Evolutionary conservation across 2,797 vertebrate species (phyloP), one percentile per base, ranked within the genome.

Genomic region (Anguilla pacifica): DNA sequence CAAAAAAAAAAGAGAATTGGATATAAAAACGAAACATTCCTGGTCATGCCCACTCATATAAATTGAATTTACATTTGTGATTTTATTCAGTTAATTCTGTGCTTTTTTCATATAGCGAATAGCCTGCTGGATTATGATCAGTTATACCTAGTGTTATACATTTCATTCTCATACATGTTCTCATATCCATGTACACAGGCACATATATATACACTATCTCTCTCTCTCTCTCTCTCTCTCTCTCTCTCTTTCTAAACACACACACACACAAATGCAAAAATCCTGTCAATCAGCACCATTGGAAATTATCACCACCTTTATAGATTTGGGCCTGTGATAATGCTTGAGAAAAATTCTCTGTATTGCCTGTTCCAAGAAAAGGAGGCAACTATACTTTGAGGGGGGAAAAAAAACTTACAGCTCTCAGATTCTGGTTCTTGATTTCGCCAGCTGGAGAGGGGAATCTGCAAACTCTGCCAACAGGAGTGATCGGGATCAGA

Each of bases 351-450:
- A 95, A 91, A 93, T 96, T 95, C 93, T 17, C 17, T 92, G 92
- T 92, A 90, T 91, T 94, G 93, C 94, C 94, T 94, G 93, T 97
- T 97, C 96, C 96, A 96, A 96, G 97, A 97, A 97, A 96, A 95
- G 91, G 95, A 39, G 92, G 92, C 93, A 90, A 91, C 90, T 93
- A 91, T 93, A 92, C 94, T 97, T 97, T 96, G 95, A 94, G 43
- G 43, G 43, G 43, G 43, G 93, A 96, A 97, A 97, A 97, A 93
- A 89, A 25, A 86, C 25, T 61, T 92, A 85, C 88, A 86, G 90
- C 89, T 31, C 53, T 84, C 86, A 86, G 87, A 89, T 88, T 92
- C 89, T 86, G 87, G 35, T 81, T 64, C 39, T 35, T 39, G 79
- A 17, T 83, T 82, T 57, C 49, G 43, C 59, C 46, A 70, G 81